phyloP scores from a whole-genome alignment of 2,113 vertebrate species.

The Symphodus melops region DNA sequence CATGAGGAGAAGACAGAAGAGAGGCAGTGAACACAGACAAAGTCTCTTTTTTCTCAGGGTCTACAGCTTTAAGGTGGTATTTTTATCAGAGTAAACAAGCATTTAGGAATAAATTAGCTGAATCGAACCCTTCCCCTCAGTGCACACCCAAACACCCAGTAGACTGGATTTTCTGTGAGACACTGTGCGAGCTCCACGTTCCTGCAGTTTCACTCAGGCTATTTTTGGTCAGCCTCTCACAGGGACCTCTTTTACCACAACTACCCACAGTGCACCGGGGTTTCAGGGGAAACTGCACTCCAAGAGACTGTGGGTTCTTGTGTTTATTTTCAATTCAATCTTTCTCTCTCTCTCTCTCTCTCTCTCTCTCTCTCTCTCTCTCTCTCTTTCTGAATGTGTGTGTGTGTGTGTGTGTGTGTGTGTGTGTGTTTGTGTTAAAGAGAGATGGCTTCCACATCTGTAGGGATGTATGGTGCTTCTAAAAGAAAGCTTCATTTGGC shows the following conservation, averaged over 20 bases:
- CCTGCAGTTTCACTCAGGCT: conserved; percentile 78
- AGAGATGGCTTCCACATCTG: conserved; percentile 78
- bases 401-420: conserved; percentile 20
- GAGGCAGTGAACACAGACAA: background rate
- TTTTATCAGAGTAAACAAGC: conserved; percentile 63
- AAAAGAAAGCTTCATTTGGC: conserved; percentile 68
- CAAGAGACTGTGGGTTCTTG: conserved; percentile 72
- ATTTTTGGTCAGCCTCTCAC: conserved; percentile 80
- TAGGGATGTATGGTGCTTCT: conserved; percentile 63
- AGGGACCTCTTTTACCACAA: conserved; percentile 83
- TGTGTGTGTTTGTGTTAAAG: background rate
- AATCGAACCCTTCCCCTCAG: conserved; percentile 19
- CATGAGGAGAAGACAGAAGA: background rate
- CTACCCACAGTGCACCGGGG: conserved; percentile 81
- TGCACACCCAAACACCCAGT: conserved; percentile 29
- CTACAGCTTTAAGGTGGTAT: conserved; percentile 25
- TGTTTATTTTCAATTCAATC: conserved; percentile 65
- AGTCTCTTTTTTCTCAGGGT: conserved; percentile 28
- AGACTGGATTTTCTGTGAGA: conserved; percentile 59
- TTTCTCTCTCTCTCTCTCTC: conserved; percentile 42
- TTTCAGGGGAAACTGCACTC: conserved; percentile 72
- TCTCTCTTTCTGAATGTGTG: conserved; percentile 33
- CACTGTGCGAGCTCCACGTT: conserved; percentile 58
- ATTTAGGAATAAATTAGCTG: conserved; percentile 58
- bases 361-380: conserved; percentile 31